Base-by-base conservation (phyloP, 2,888 invertebrate genomes). In the Drosophila setosimentum region DNA sequence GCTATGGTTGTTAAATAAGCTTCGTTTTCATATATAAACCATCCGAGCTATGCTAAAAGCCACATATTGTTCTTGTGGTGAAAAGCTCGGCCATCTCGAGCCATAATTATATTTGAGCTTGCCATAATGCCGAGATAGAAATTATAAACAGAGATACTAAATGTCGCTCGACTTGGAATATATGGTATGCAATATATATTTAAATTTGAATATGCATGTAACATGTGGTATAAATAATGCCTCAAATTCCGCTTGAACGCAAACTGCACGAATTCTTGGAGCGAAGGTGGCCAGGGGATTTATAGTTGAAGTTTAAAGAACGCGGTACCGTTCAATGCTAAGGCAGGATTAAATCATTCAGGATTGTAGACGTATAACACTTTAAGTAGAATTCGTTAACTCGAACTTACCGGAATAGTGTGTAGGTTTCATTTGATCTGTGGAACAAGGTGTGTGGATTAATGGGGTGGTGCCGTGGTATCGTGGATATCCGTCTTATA, bases 291-390 rank as follows among this genome's bases (percentile, higher is more conserved):
- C 10, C 35, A n/a, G 18, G 16, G 18, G n/a, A 48, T 16, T n/a
- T 7, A 13, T 21, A 45, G 21, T 45, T 21, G 0, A 13, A 21
- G 42, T 21, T 45, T 3, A 3, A 33, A 24, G 32, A 24, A 1
- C 45, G 51, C 5, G 66, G 64, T 66, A 45, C 65, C 65, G 35
- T 51, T 30, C 45, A 30, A 21, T 21, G 2, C 63, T 63, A 33
- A 33, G 5, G 33, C 33, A 33, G 33, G 33, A 33, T 2, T 8
- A 3, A 18, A n/a, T 37, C n/a, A n/a, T n/a, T 40, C 11, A 5
- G 33, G 13, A 2, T 33, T 4, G 13, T 33, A 2, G 33, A 16
- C 33, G 33, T 16, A 5, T 4, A 33, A 33, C 11, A 33, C 32
- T 11, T 11, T 3, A 32, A 32, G 3, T 33, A 33, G 4, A 33